Conservation (phyloP, 2,888 invertebrate species). For the Tolmerus cingulatus region DNA sequence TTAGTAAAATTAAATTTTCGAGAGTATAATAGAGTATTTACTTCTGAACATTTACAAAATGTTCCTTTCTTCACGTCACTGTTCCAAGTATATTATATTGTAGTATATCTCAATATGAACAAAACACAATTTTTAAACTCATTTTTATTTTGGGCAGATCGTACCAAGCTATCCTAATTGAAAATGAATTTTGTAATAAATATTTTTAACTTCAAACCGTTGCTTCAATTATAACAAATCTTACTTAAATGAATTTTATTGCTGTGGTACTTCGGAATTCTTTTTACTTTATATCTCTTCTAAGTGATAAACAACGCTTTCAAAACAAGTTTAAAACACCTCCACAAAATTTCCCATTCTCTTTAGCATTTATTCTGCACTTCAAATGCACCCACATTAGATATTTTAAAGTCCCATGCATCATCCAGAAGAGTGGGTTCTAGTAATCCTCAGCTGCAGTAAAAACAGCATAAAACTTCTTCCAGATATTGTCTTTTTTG, state of each 20-base stretch:
- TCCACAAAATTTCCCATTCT: neutral
- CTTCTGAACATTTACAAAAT: too few relatives aligned
- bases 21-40: too few relatives aligned
- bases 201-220: neutral
- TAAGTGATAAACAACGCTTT: neutral
- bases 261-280: neutral
- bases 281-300: too few relatives aligned
- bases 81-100: too few relatives aligned
- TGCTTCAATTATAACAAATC: neutral
- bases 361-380: neutral
- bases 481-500: slow-evolving; percentile 59
- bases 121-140: too few relatives aligned
- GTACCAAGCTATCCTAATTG: too few relatives aligned
- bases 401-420: slow-evolving; percentile 55
- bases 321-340: neutral
- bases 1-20: too few relatives aligned
- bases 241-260: neutral
- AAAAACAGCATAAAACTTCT: slow-evolving; percentile 64
- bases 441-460: slow-evolving; percentile 62
- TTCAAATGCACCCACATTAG: slow-evolving; percentile 50
- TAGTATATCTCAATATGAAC: too few relatives aligned
- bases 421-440: slow-evolving; percentile 54
- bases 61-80: too few relatives aligned
- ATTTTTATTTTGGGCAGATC: too few relatives aligned
- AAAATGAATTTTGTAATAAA: neutral